Evolutionary conservation across 2,888 invertebrate species (phyloP), one percentile per base, ranked within the genome.

Genomic region (Torymus texanus): DNA sequence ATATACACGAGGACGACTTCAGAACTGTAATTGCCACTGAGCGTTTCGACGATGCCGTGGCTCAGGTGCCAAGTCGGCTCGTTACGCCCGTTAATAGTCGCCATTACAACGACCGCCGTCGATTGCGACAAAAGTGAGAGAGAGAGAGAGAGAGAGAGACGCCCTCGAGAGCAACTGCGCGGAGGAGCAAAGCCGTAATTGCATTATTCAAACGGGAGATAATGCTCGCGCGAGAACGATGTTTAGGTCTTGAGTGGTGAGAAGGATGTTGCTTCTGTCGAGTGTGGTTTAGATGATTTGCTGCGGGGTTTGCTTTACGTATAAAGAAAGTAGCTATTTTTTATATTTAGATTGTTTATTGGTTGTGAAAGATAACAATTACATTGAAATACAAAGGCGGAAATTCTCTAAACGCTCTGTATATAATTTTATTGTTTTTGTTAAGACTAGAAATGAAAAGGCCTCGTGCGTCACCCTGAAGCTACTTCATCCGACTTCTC

Each of bases 1-100:
- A 14, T 5, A 14, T 5, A n/a, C 41, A 13, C 56, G 14, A 11
- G 2, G 10, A 41, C 0, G 18, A 50, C 73, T 73, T 73, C 4
- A 53, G 41, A 62, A 55, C 53, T 78, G 59, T 79, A 79, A 79
- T 79, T 75, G 75, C 73, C 59, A 29, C 55, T 29, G 53, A 16
- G 66, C 53, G 55, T 18, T 71, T 55, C 56, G 51, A 13, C 11
- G 67, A 71, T 71, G 18, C 62, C 12, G 78, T 55, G 75, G 87
- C 88, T 89, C 89, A 89, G 89, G 89, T 89, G 89, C 84, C 85
- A 85, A 85, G 85, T 85, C 87, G 86, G 58, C 84, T 85, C 85
- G 87, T 85, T 84, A 87, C 84, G 87, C 86, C 87, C 88, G 88
- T 88, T 90, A 89, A 89, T 89, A 89, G 88, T 87, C 88, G 88